A percentile compares a stretch with the other conserved stretches of the same genome.
phyloP scores from a whole-genome alignment of 1,140 invertebrate species.

The Lethrus apterus region DNA sequence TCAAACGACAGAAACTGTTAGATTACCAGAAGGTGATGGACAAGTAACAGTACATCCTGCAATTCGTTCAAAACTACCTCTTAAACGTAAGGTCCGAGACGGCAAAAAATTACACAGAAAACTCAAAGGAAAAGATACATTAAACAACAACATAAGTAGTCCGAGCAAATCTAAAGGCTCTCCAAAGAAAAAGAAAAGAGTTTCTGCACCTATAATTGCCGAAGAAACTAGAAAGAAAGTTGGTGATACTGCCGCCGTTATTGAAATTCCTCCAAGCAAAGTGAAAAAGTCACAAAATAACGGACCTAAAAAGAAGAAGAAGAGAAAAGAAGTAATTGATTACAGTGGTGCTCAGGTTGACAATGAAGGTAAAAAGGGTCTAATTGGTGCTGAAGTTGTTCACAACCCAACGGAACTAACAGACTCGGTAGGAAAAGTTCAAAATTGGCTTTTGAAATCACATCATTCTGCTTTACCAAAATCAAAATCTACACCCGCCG shows the following conservation, averaged over 20 bases:
- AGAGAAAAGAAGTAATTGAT: slow-evolving; percentile 69
- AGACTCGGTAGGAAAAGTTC: slow-evolving; percentile 72
- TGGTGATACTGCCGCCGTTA: slow-evolving; percentile 25
- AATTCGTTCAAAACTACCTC: slow-evolving; percentile 63
- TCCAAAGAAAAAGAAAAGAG: slow-evolving; percentile 34
- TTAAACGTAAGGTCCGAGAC: slow-evolving; percentile 66
- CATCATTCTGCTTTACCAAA: slow-evolving; percentile 50
- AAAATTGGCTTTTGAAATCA: slow-evolving; percentile 74
- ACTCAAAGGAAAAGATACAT: slow-evolving; percentile 39
- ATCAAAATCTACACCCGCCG: slow-evolving; percentile 64
- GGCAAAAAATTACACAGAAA: slow-evolving; percentile 54
- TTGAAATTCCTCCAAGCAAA: slow-evolving; percentile 31
- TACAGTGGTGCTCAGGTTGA: slow-evolving; percentile 62
- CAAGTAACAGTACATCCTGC: slow-evolving; percentile 61
- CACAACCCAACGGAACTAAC: slow-evolving; percentile 40
- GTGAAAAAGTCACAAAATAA: slow-evolving; percentile 38
- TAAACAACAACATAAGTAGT: slow-evolving; percentile 41
- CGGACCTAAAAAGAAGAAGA: slow-evolving; percentile 41
- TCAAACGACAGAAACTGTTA: slow-evolving; percentile 75
- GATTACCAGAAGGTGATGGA: slow-evolving; percentile 59
- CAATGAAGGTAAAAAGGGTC: slow-evolving; percentile 35
- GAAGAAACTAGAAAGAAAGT: slow-evolving; percentile 31
- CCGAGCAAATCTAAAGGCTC: slow-evolving; percentile 43
- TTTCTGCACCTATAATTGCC: slow-evolving; percentile 30
- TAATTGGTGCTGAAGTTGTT: slow-evolving; percentile 27